Base-by-base conservation (phyloP, 2,888 invertebrate species). In the Nomada lathburiana region DNA sequence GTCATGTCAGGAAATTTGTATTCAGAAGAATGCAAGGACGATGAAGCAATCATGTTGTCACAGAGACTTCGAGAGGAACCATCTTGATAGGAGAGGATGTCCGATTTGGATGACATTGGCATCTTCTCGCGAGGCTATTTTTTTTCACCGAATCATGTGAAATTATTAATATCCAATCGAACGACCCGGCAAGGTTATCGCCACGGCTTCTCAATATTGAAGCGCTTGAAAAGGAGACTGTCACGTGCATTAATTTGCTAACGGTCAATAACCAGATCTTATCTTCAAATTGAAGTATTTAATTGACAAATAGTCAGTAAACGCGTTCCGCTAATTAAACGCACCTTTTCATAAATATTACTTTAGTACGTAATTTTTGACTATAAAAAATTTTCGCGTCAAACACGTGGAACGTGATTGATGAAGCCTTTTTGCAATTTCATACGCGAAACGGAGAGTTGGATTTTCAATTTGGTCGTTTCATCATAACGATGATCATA, bases 171-270 rank as follows among this genome's bases (percentile, higher is more conserved):
- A 83, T 59, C 67, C 73, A 72, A 69, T 68, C 73, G 18, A 53
- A 44, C 76, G 76, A 73, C 55, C 76, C 75, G 50, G 53, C 80
- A 63, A 55, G 86, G 76, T 86, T 86, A 86, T 86, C 86, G 53
- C 59, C 52, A 47, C 52, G 47, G 70, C 69, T 63, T 52, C 72
- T 26, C 63, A 52, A 55, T 77, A 75, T 60, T 62, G 52, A 76
- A 69, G 63, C 74, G 62, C 75, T 13, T 52, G 59, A 42, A 63
- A 79, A 42, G 69, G 23, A 69, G 23, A 57, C 52, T 47, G 55
- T 57, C 50, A 42, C 42, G 62, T 52, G 69, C 10, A 23, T 52
- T 26, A 57, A 57, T 44, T 59, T 29, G 26, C 42, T n/a, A 59
- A 47, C 47, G 50, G 26, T 36, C 53, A 72, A 63, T 63, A 63